Evolutionary conservation across 2,113 vertebrate species (phyloP).

Genomic region (Pterocles orientalis): DNA sequence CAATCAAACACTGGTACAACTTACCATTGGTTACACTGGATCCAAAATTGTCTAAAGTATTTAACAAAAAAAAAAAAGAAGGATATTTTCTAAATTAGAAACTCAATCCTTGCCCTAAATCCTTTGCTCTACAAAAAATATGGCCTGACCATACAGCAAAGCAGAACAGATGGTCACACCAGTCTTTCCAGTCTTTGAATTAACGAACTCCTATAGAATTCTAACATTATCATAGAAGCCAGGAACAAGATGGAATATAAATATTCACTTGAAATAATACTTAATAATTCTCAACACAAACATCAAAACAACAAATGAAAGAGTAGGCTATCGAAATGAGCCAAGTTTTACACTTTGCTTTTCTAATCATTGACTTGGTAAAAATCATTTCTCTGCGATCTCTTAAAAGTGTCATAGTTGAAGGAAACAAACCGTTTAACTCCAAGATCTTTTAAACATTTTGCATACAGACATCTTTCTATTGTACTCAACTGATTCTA

Average conservation of each 20-base stretch:
- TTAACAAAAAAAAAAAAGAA: not conserved
- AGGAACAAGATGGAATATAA: not conserved
- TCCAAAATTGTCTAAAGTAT: not conserved
- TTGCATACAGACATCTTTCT: not conserved
- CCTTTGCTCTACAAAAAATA: not conserved
- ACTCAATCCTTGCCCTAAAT: not conserved
- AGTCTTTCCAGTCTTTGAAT: not conserved
- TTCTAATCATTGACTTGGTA: not conserved
- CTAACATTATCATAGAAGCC: not conserved
- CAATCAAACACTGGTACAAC: not conserved
- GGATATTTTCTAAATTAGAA: not conserved
- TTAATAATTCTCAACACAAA: not conserved
- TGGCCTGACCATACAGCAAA: not conserved
- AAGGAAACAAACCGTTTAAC: not conserved
- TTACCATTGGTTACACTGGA: not conserved
- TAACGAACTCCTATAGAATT: not conserved
- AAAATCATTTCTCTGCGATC: too few species aligned
- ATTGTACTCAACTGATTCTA: not conserved
- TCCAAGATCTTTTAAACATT: not conserved
- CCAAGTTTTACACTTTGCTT: not conserved
- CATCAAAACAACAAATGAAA: not conserved
- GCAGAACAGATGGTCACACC: not conserved
- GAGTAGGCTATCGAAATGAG: not conserved
- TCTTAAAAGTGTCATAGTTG: not conserved
- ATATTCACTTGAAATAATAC: not conserved